A percentile compares a stretch with the other conserved stretches of the same genome.
phyloP scores from a whole-genome alignment of 2,113 vertebrate genomes.

The Cynopterus brachyotis region DNA sequence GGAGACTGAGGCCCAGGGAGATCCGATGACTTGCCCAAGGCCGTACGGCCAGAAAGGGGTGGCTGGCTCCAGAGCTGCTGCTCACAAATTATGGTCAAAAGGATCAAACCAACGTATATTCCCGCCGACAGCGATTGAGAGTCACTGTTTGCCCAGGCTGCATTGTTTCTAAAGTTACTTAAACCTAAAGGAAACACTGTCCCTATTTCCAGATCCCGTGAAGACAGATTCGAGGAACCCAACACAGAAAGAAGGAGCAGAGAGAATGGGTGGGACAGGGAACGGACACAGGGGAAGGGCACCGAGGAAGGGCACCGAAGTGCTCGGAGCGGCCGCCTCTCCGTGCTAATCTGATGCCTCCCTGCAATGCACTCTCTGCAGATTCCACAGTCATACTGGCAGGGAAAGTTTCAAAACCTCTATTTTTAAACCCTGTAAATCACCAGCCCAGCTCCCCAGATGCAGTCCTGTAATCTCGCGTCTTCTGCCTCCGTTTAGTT shows the following conservation, averaged over 20 bases:
- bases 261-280: background rate
- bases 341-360: fast-evolving
- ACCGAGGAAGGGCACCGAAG: fast-evolving
- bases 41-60: background rate
- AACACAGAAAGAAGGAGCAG: background rate
- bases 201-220: background rate
- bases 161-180: background rate
- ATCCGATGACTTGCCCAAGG: background rate
- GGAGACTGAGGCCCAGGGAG: background rate
- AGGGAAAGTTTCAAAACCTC: background rate
- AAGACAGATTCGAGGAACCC: background rate
- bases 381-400: fast-evolving
- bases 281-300: background rate
- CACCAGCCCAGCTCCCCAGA: background rate
- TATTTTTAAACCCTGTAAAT: background rate
- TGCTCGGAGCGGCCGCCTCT: fast-evolving
- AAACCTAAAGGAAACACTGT: background rate
- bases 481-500: background rate
- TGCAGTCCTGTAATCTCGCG: background rate
- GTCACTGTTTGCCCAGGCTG: background rate
- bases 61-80: background rate
- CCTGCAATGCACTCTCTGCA: fast-evolving
- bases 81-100: background rate
- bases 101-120: background rate
- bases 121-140: background rate